phyloP scores from a whole-genome alignment of 2,888 invertebrate species.

The Leptinotarsa tumamoca region DNA sequence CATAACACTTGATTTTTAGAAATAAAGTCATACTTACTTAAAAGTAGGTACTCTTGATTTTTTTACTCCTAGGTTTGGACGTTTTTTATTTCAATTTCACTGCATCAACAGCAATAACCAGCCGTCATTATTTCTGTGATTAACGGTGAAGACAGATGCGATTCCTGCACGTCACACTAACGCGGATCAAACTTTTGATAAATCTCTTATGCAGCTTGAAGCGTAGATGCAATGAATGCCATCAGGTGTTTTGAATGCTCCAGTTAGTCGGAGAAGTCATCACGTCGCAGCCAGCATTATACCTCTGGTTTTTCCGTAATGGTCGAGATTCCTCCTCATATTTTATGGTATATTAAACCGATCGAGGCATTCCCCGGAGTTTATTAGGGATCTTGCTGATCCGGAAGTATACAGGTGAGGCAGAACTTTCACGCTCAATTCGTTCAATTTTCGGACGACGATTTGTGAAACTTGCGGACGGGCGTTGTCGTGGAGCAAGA shows the following conservation, averaged over 20 bases:
- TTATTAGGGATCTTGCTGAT: conserved; percentile 5
- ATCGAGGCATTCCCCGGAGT: conserved; percentile 11
- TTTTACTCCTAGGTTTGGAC: too few relatives aligned
- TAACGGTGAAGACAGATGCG: conserved; percentile 30
- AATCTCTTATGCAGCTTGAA: background rate
- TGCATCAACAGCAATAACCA: conserved; percentile 6
- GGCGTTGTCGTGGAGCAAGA: too few relatives aligned
- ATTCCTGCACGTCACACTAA: conserved; percentile 15
- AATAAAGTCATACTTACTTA: too few relatives aligned
- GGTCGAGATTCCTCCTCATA: conserved; percentile 27
- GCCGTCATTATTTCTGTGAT: conserved; percentile 19
- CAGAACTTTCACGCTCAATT: too few relatives aligned
- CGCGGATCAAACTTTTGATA: background rate
- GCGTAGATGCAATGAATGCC: background rate
- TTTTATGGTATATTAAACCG: conserved; percentile 20
- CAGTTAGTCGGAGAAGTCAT: conserved; percentile 21
- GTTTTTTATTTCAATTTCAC: too few relatives aligned
- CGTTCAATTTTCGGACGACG: too few relatives aligned
- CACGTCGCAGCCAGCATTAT: conserved; percentile 15
- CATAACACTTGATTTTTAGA: too few relatives aligned
- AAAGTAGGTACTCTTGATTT: too few relatives aligned
- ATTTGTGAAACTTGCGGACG: too few relatives aligned
- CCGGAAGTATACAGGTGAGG: conserved; percentile 4
- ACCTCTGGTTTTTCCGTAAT: conserved; percentile 30
- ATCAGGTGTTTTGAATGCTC: conserved; percentile 26